Base-by-base conservation (phyloP, 2,797 vertebrate genomes). In the Sitta carolinensis region DNA sequence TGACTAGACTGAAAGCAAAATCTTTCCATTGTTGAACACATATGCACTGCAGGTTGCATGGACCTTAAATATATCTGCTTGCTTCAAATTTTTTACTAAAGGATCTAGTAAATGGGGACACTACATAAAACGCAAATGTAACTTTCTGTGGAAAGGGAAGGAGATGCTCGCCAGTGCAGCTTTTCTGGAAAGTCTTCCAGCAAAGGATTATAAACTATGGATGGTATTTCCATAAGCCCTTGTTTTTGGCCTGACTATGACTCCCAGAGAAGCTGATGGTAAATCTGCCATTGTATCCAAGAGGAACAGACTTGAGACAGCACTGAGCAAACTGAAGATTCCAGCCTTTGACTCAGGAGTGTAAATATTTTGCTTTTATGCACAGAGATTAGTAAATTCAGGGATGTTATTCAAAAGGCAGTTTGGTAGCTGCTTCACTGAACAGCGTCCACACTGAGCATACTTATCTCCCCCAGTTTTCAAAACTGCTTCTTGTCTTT, bases 221-320 rank as follows among this genome's bases (percentile, higher is more conserved):
- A 82, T 87, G 59, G 59, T 79, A 96, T 95, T 96, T 95, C 90
- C 86, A 90, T 94, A 94, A 96, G 19, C 84, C 55, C 84, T 95
- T 91, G 91, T 22, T 94, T 94, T 89, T 95, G 90, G 92, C 92
- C 78, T 84, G 70, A 29, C 34, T 54, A 40, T 74, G 81, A 61
- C 84, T 96, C 92, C 90, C 94, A 92, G 77, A 67, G 94, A 96
- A 90, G 77, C 90, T 90, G 77, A 74, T 84, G 88, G 86, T 51
- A 95, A 96, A 95, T 93, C 86, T 94, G 85, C 88, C 90, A 93
- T 90, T 96, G 93, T 95, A 89, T 95, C 86, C 90, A 87, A 67
- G 70, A 96, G 67, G 90, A 94, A 82, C 70, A 94, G 92, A 87
- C 90, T 87, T 89, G 88, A 93, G 88, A 84, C 80, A 90, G 90